phyloP scores from a whole-genome alignment of 2,888 invertebrate species.

The Myopa testacea region DNA sequence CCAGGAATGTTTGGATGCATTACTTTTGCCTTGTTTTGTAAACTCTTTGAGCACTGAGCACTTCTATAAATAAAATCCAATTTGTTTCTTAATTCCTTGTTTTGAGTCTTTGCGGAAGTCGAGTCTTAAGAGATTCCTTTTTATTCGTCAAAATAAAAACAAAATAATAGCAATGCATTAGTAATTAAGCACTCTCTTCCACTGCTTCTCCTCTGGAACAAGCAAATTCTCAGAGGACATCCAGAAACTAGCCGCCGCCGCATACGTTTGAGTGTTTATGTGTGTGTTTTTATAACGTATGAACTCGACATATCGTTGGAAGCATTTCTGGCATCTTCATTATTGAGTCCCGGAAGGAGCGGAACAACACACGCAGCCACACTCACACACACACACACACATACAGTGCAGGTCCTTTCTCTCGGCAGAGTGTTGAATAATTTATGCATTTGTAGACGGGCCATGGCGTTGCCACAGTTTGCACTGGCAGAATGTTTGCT shows the following conservation, averaged over 20 bases:
- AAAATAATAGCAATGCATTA: not conserved
- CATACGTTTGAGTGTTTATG: not conserved
- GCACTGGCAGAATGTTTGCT: slow-evolving; percentile 29
- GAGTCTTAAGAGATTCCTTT: not conserved
- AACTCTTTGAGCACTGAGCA: too few species aligned
- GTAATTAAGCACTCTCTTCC: too few species aligned
- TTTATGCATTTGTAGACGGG: slow-evolving; percentile 42
- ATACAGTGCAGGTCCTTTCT: slow-evolving; percentile 8
- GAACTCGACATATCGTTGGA: slow-evolving; percentile 36
- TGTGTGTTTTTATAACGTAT: slow-evolving; percentile 14
- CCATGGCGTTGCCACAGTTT: slow-evolving; percentile 38
- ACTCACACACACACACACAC: not conserved
- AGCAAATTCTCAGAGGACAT: slow-evolving; percentile 13
- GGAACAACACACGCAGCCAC: not conserved
- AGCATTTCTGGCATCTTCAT: slow-evolving; percentile 40
- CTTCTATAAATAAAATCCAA: too few species aligned
- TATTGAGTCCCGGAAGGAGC: slow-evolving; percentile 21
- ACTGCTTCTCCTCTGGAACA: not conserved
- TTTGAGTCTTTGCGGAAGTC: too few species aligned
- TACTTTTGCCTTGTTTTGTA: not conserved
- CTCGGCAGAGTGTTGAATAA: slow-evolving; percentile 40
- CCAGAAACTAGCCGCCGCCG: not conserved
- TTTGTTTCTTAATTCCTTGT: too few species aligned
- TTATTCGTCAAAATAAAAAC: not conserved
- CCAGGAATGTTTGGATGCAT: not conserved